Percentiles rank a stretch among this genome's conserved stretches.
These are phyloP conservation scores for Columba janthina DNA, from an alignment of 2,113 vertebrate genomes.

Conservation along the genomic window DNA sequence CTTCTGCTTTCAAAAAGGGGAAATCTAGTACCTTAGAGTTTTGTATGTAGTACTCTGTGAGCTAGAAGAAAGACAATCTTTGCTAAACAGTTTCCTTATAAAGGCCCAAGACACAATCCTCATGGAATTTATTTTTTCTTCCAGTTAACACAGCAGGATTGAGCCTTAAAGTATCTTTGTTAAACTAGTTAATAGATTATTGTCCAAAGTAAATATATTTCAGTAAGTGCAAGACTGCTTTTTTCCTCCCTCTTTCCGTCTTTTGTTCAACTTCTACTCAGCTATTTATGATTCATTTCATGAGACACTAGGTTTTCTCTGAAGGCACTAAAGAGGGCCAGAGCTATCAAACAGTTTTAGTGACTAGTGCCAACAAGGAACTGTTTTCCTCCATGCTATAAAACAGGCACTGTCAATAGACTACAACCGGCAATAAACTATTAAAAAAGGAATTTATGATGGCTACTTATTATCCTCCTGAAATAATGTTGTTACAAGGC, in stretches of 20 bases:
- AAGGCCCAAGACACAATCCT: not conserved
- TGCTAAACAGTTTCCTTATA: not conserved
- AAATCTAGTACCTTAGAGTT: not conserved
- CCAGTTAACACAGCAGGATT: not conserved
- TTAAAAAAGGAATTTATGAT: slow-evolving; percentile 81
- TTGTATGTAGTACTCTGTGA: not conserved
- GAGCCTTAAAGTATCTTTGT: slow-evolving; percentile 27
- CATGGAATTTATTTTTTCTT: not conserved
- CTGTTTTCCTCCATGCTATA: slow-evolving; percentile 70
- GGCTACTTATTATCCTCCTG: slow-evolving; percentile 71
- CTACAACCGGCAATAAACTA: slow-evolving; percentile 79
- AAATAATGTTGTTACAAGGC: slow-evolving; percentile 78
- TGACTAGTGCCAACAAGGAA: slow-evolving; percentile 62
- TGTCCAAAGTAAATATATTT: slow-evolving; percentile 70
- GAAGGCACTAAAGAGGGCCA: slow-evolving; percentile 68
- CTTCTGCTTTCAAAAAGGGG: not conserved
- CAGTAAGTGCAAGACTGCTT: slow-evolving; percentile 44
- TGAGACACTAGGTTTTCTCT: slow-evolving; percentile 69
- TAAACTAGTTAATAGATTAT: slow-evolving; percentile 60
- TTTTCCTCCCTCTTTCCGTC: slow-evolving; percentile 15
- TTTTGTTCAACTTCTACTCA: slow-evolving; percentile 58
- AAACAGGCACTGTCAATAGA: slow-evolving; percentile 76
- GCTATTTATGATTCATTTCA: slow-evolving; percentile 76
- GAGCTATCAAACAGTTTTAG: slow-evolving; percentile 71
- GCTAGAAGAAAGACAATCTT: not conserved